Conservation (phyloP, 2,888 invertebrate genomes). For the Drosophila siamana region DNA sequence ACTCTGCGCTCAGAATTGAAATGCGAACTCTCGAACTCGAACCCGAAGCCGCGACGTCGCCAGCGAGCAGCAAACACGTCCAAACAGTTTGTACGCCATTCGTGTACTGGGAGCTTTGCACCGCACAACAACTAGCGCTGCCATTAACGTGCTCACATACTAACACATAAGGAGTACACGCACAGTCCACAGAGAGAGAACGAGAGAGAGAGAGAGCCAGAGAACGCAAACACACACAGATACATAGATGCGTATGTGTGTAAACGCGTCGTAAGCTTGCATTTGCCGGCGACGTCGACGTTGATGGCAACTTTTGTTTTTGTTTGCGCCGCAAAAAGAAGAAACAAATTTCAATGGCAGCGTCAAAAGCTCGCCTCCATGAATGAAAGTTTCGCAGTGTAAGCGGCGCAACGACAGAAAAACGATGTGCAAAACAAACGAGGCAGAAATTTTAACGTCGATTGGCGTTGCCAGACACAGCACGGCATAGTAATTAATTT, state of each 20-base stretch:
- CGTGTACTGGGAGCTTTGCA: conserved; percentile 73
- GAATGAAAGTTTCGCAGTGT: conserved; percentile 64
- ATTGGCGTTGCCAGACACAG: conserved; percentile 30
- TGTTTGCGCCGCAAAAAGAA: conserved; percentile 70
- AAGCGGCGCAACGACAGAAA: conserved; percentile 57
- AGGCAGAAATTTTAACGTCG: conserved; percentile 24
- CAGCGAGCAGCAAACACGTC: conserved; percentile 71
- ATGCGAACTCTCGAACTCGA: conserved; percentile 35
- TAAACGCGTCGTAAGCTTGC: conserved; percentile 55
- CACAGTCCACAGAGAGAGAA: neutral
- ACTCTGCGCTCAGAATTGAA: conserved; percentile 52
- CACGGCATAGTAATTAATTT: neutral
- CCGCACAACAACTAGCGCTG: conserved; percentile 42
- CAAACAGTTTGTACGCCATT: conserved; percentile 77
- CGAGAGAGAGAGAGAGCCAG: conserved; percentile 1
- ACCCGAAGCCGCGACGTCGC: conserved; percentile 56
- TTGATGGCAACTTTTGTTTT: conserved; percentile 65
- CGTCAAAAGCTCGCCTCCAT: conserved; percentile 69
- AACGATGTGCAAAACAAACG: conserved; percentile 65
- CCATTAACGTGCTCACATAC: conserved; percentile 40
- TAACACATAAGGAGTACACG: neutral
- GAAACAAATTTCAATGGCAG: conserved; percentile 73
- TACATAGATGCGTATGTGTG: conserved; percentile 1
- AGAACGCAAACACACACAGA: conserved; percentile 16
- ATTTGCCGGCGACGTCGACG: conserved; percentile 66